Percentiles rank a stretch among this genome's conserved stretches.
These are phyloP conservation scores for Zosterops hypoxanthus DNA, from an alignment of 2,113 vertebrate species.

Conservation along the genomic window DNA sequence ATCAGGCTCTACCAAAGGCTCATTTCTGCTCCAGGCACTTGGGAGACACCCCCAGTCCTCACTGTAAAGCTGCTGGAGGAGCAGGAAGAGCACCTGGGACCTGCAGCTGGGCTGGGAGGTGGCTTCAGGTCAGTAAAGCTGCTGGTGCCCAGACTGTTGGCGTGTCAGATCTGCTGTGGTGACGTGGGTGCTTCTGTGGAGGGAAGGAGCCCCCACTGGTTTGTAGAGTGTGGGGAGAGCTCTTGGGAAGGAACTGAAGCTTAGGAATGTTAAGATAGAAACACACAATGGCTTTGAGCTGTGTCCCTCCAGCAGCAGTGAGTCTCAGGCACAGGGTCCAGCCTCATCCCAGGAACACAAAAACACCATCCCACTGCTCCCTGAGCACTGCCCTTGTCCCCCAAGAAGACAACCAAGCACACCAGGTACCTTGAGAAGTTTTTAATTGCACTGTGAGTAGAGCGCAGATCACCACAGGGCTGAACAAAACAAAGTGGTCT, in stretches of 20 bases:
- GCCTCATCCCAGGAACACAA: too few species aligned
- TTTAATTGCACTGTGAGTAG: slow-evolving; percentile 64
- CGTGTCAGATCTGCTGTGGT: neutral
- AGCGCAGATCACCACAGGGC: neutral
- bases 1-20: neutral
- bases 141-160: accelerated
- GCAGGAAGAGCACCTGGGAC: neutral
- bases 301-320: neutral
- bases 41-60: neutral
- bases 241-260: neutral
- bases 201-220: accelerated
- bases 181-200: neutral
- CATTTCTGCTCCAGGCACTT: neutral
- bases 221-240: neutral
- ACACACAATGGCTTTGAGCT: accelerated
- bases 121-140: neutral
- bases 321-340: neutral
- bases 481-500: neutral
- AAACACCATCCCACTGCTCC: accelerated
- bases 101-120: neutral
- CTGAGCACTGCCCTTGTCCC: accelerated
- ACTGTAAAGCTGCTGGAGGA: neutral
- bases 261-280: too few species aligned
- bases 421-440: neutral
- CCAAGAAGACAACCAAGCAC: neutral